A percentile compares a stretch with the other conserved stretches of the same genome.
These are phyloP conservation scores for Terrapene triunguis DNA, from an alignment of 2,113 vertebrate species.

Conservation along the genomic window DNA sequence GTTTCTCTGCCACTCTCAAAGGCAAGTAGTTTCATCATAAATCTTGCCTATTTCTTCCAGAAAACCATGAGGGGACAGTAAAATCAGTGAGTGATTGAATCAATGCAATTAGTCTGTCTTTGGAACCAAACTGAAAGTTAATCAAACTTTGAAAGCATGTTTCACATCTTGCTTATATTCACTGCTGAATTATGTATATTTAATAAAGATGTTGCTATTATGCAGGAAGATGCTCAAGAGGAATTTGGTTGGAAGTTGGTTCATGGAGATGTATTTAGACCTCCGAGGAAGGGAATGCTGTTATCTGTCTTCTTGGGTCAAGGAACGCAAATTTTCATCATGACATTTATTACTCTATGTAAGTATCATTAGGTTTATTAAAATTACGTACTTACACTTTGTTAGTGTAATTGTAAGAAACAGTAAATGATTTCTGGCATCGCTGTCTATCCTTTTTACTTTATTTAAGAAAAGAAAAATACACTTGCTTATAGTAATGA, in stretches of 20 bases:
- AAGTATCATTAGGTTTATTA: conserved; percentile 68
- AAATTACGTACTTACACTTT: not conserved
- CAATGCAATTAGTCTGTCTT: conserved; percentile 64
- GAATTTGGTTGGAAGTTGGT: conserved; percentile 89
- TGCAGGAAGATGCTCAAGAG: conserved; percentile 86
- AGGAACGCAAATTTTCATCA: conserved; percentile 92
- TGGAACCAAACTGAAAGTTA: conserved; percentile 62
- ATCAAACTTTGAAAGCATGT: conserved; percentile 57
- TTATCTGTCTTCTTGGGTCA: conserved; percentile 91
- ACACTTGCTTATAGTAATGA: not conserved
- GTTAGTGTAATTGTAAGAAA: not conserved
- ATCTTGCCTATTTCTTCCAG: conserved; percentile 36
- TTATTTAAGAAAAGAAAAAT: not conserved
- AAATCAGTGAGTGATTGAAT: conserved; percentile 61
- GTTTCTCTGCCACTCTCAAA: conserved; percentile 23
- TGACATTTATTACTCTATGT: conserved; percentile 94
- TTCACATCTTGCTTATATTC: conserved; percentile 66
- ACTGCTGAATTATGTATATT: conserved; percentile 36
- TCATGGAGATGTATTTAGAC: conserved; percentile 81
- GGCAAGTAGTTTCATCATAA: conserved; percentile 44
- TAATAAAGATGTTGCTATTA: conserved; percentile 72
- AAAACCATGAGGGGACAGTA: conserved; percentile 59
- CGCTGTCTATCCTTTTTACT: not conserved
- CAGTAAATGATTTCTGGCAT: not conserved
- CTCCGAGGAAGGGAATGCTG: conserved; percentile 88